phyloP scores from a whole-genome alignment of 2,888 invertebrate genomes.

The Cordylochernes scorpioides region DNA sequence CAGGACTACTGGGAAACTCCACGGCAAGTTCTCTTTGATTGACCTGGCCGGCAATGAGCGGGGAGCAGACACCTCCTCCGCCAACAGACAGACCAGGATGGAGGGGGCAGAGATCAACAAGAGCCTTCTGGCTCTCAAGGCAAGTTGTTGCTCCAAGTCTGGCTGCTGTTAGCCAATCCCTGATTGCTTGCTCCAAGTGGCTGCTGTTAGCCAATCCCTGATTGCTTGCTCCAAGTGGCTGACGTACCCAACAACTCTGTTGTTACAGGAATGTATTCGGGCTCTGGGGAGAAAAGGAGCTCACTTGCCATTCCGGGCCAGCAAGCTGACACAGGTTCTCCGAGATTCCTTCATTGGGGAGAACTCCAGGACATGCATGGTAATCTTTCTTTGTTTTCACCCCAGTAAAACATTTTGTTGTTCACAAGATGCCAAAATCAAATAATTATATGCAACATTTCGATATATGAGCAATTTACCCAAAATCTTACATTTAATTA shows the following conservation, averaged over 20 bases:
- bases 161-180: no score
- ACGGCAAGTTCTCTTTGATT: constrained; percentile 95
- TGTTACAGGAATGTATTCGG: constrained; percentile 79
- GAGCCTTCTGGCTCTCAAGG: constrained; percentile 69
- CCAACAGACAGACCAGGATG: constrained; percentile 81
- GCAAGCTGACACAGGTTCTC: constrained; percentile 81
- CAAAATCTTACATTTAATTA: no score
- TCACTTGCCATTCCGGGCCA: constrained; percentile 88
- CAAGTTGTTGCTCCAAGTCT: no score
- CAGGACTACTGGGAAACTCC: constrained; percentile 47
- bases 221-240: no score
- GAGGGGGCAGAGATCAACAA: constrained; percentile 94
- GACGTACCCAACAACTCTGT: no score
- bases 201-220: no score
- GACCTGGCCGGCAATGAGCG: constrained; percentile 93
- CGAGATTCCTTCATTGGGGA: constrained; percentile 94
- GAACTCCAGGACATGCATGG: constrained; percentile 93
- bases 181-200: no score
- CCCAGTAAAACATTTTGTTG: no score
- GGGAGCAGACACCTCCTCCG: constrained; percentile 89
- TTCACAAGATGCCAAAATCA: no score
- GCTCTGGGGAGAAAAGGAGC: constrained; percentile 82
- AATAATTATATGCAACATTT: no score
- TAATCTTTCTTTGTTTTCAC: constrained; percentile 17
- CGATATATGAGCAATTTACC: no score